Percentiles rank a stretch among this genome's conserved stretches.
Conservation (phyloP, 2,113 vertebrate species). For the Rana temporaria region DNA sequence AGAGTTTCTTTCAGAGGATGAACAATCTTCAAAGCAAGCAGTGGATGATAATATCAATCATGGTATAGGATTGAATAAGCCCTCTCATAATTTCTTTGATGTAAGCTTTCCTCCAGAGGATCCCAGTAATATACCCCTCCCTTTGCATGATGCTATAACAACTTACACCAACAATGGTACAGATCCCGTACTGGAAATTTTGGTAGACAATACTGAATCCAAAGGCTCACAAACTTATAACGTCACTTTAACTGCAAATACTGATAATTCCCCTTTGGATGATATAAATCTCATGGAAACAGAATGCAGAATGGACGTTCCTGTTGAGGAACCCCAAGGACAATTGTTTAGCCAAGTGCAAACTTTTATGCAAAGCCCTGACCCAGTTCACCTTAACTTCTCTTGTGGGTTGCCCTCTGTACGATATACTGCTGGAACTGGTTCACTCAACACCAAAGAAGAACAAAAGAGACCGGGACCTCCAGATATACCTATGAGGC, state of each 20-base stretch:
- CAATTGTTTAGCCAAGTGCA: constrained; percentile 66
- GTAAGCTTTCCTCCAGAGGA: constrained; percentile 58
- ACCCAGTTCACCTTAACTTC: constrained; percentile 70
- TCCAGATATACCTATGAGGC: constrained; percentile 63
- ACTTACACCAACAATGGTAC: constrained; percentile 68
- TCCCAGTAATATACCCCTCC: constrained; percentile 64
- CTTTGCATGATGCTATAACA: constrained; percentile 78
- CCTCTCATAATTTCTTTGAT: constrained; percentile 58
- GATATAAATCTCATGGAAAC: constrained; percentile 64
- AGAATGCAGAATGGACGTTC: constrained; percentile 62
- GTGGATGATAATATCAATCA: constrained; percentile 58
- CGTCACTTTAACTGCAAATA: constrained; percentile 56
- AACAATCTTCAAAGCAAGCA: constrained; percentile 67
- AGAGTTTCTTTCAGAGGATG: constrained; percentile 70
- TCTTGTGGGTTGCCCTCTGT: constrained; percentile 72
- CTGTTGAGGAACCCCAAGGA: constrained; percentile 65
- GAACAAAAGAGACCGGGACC: constrained; percentile 65
- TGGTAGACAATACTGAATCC: constrained; percentile 48
- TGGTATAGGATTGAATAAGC: constrained; percentile 61
- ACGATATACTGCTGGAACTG: constrained; percentile 66
- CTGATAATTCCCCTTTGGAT: constrained; percentile 64
- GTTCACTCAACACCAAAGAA: constrained; percentile 77
- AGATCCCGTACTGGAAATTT: constrained; percentile 54
- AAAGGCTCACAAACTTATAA: constrained; percentile 58
- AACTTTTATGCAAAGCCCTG: constrained; percentile 69